Conservation (phyloP, 1,140 invertebrate species). For the Meloidogyne chitwoodi region DNA sequence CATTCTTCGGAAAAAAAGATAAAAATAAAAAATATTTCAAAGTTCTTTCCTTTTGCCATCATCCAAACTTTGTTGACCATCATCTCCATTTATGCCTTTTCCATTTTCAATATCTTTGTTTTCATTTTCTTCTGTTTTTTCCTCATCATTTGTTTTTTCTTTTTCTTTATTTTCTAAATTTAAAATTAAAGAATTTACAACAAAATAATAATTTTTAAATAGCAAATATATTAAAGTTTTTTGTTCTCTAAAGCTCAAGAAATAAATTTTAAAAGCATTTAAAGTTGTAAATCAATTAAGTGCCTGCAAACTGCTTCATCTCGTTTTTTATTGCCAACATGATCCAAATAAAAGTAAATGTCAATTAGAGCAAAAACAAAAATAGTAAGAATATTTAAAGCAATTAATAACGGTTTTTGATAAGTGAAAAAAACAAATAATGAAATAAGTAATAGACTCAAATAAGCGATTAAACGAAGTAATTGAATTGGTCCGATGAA, state of each 20-base stretch:
- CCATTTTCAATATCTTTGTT: background rate
- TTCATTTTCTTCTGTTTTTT: background rate
- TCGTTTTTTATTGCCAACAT: background rate
- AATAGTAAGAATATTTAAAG: slow-evolving; percentile 33
- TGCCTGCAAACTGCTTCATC: slow-evolving; percentile 11
- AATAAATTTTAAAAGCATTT: background rate
- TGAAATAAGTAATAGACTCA: slow-evolving; percentile 42
- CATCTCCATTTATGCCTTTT: background rate
- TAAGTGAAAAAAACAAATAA: slow-evolving; percentile 45
- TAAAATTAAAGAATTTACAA: background rate
- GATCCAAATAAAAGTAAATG: slow-evolving; percentile 1
- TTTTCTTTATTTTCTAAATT: background rate
- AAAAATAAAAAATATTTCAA: background rate
- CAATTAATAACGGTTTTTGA: slow-evolving; percentile 29
- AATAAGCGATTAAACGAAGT: slow-evolving; percentile 46
- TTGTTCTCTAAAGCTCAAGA: too few species aligned
- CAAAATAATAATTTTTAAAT: background rate
- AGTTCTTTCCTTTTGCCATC: background rate
- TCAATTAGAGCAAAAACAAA: slow-evolving; percentile 43
- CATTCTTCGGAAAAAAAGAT: too few species aligned
- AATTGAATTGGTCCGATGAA: slow-evolving; percentile 40
- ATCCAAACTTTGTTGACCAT: background rate
- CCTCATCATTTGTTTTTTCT: background rate
- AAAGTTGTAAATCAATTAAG: background rate
- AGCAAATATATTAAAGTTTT: background rate